These are phyloP conservation scores for Hiodon alosoides DNA, from an alignment of 2,113 vertebrate genomes.

Conservation along the genomic window DNA sequence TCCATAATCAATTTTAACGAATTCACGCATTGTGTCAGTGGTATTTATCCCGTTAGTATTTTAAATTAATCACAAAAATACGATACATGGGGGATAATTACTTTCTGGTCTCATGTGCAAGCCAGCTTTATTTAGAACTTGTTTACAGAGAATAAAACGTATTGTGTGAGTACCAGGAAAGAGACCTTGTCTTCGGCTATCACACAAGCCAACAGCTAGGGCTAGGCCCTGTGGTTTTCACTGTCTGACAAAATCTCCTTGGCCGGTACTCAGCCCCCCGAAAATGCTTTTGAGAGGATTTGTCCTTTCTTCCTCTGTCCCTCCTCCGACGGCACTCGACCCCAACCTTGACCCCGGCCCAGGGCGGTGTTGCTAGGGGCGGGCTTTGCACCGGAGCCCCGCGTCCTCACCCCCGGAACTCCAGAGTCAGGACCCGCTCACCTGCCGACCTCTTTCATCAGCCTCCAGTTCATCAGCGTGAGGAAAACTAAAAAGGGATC, in stretches of 20 bases:
- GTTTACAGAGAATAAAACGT: too few relatives aligned
- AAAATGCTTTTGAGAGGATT: constrained; percentile 15
- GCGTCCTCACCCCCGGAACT: constrained; percentile 28
- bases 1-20: too few relatives aligned
- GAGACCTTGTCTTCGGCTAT: too few relatives aligned
- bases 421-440: constrained; percentile 28
- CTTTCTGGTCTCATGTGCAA: too few relatives aligned
- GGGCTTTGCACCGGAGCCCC: constrained; percentile 48
- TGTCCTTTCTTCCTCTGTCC: constrained; percentile 19
- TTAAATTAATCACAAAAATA: too few relatives aligned
- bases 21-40: too few relatives aligned
- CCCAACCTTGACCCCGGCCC: constrained; percentile 17
- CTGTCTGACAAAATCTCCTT: neutral
- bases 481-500: constrained; percentile 20
- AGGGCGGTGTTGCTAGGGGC: constrained; percentile 7
- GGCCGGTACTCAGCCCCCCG: neutral
- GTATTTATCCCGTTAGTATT: too few relatives aligned
- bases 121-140: too few relatives aligned
- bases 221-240: neutral
- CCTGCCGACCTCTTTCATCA: constrained; percentile 28
- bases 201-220: neutral
- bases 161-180: too few relatives aligned
- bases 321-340: constrained; percentile 22
- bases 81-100: too few relatives aligned
- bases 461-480: constrained; percentile 23